phyloP scores from a whole-genome alignment of 2,888 invertebrate genomes.

The Biston betularia region DNA sequence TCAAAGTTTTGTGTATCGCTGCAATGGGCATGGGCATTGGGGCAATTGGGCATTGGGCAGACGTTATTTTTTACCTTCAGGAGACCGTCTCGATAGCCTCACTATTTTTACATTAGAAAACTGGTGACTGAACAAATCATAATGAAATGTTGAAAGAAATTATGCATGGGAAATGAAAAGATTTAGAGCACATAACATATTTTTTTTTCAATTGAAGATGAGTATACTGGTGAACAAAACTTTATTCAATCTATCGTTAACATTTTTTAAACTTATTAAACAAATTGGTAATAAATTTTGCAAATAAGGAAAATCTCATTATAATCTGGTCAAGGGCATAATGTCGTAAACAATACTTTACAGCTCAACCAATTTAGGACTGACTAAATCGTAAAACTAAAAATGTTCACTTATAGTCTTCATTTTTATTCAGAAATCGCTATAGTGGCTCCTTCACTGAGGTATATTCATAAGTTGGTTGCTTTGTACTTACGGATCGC shows the following conservation, averaged over 20 bases:
- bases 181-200: too few species aligned
- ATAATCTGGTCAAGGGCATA: slow-evolving; percentile 28
- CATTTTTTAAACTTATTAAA: slow-evolving; percentile 3
- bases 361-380: not conserved
- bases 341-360: slow-evolving; percentile 23
- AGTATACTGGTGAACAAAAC: not conserved
- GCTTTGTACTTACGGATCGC: slow-evolving; percentile 13
- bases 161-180: too few species aligned
- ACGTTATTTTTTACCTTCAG: too few species aligned
- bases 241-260: too few species aligned
- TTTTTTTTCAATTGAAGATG: too few species aligned
- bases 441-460: not conserved
- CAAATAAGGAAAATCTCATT: slow-evolving; percentile 31
- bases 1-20: too few species aligned
- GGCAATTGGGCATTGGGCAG: too few species aligned
- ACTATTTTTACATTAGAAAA: too few species aligned
- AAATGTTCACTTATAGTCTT: not conserved
- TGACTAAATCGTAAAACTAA: not conserved
- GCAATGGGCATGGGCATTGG: too few species aligned
- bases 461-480: not conserved
- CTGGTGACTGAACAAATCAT: too few species aligned
- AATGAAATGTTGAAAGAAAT: too few species aligned
- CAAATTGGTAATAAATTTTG: slow-evolving; percentile 5
- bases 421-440: not conserved
- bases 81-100: too few species aligned